These are phyloP conservation scores for Ornithorhynchus anatinus DNA, from an alignment of 2,113 vertebrate species.

Conservation along the genomic window DNA sequence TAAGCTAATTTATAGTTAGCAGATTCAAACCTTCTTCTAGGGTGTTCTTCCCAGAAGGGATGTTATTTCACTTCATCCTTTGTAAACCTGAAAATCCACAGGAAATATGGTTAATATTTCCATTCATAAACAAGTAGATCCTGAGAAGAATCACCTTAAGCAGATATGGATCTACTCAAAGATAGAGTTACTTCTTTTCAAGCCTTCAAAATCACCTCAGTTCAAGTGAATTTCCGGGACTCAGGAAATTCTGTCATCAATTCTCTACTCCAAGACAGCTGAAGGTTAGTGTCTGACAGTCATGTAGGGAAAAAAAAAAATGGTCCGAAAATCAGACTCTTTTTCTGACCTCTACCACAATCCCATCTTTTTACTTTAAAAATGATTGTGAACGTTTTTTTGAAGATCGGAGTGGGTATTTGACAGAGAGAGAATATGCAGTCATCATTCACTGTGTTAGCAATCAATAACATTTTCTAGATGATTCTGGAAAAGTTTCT, in stretches of 20 bases:
- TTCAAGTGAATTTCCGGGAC: constrained; percentile 10
- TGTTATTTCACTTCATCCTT: not conserved
- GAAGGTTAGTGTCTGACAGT: not conserved
- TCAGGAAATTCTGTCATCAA: constrained; percentile 10
- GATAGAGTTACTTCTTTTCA: not conserved
- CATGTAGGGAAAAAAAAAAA: constrained; percentile 5
- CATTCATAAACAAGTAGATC: constrained; percentile 23
- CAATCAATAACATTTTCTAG: no score
- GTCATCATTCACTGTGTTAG: not conserved
- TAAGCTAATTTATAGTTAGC: constrained; percentile 54
- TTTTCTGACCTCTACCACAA: not conserved
- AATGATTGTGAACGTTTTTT: not conserved
- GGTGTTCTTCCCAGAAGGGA: not conserved
- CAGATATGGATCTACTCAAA: not conserved
- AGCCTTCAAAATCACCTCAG: constrained; percentile 10
- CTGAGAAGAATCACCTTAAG: constrained; percentile 19
- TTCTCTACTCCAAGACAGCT: not conserved
- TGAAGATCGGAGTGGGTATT: not conserved
- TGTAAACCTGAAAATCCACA: rapidly evolving
- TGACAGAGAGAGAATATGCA: not conserved
- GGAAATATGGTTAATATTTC: constrained; percentile 11
- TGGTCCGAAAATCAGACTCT: constrained; percentile 22
- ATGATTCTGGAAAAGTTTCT: no score
- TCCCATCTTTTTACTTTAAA: constrained; percentile 8
- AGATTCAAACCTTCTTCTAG: not conserved